Evolutionary conservation across 2,113 vertebrate species (phyloP).

Genomic region (Lepus americanus): DNA sequence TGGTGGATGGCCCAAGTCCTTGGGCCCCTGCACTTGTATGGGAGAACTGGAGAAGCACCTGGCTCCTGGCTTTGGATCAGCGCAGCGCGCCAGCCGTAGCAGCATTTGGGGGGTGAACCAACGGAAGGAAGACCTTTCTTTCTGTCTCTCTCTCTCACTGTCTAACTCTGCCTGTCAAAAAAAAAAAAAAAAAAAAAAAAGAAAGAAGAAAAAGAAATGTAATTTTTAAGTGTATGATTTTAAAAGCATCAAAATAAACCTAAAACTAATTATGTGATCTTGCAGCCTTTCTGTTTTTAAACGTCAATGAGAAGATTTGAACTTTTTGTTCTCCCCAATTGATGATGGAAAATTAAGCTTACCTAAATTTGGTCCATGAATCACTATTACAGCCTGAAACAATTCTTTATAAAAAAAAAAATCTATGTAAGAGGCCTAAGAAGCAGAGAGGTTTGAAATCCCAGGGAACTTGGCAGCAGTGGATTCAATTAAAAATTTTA

Average conservation of each 20-base stretch:
- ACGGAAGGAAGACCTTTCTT: too few relatives aligned
- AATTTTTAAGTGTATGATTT: neutral
- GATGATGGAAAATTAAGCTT: slow-evolving; percentile 2
- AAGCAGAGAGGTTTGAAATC: neutral
- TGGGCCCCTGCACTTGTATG: too few relatives aligned
- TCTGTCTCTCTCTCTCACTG: too few relatives aligned
- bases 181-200: too few relatives aligned
- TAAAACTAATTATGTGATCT: slow-evolving; percentile 12
- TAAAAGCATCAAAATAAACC: slow-evolving; percentile 40
- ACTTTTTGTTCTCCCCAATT: neutral
- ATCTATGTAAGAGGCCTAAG: neutral
- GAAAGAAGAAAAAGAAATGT: neutral
- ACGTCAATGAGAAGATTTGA: slow-evolving; percentile 2
- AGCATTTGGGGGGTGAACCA: too few relatives aligned
- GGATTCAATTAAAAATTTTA: slow-evolving; percentile 25
- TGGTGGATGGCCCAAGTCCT: too few relatives aligned
- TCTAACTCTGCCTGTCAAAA: too few relatives aligned
- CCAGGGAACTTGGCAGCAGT: neutral
- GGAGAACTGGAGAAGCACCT: too few relatives aligned
- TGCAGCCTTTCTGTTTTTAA: slow-evolving; percentile 57
- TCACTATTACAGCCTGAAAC: neutral
- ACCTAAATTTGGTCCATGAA: slow-evolving; percentile 18
- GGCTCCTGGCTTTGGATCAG: too few relatives aligned
- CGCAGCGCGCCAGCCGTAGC: too few relatives aligned
- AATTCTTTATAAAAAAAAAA: neutral